Conservation (phyloP, 2,113 vertebrate species). For the Pterophyllum scalare region DNA sequence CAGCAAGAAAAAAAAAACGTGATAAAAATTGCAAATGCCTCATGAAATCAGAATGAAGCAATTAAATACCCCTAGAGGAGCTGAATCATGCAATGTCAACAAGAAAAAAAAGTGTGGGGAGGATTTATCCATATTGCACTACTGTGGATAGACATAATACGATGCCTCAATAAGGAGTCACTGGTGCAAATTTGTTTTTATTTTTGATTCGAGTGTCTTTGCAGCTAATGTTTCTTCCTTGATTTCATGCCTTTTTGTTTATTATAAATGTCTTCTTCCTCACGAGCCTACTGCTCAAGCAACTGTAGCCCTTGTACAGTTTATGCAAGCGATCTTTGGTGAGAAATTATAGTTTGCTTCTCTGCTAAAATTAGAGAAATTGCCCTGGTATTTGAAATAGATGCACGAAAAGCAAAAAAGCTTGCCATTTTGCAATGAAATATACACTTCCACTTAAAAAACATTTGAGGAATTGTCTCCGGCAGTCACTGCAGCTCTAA, state of each 20-base stretch:
- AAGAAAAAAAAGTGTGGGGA: slow-evolving; percentile 13
- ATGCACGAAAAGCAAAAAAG: slow-evolving; percentile 23
- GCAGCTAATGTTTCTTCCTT: slow-evolving; percentile 24
- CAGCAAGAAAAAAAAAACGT: neutral
- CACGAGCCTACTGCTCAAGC: neutral
- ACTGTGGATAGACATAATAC: slow-evolving; percentile 27
- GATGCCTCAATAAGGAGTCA: slow-evolving; percentile 13
- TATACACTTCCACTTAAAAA: neutral
- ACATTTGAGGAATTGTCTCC: neutral
- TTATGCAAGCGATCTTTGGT: slow-evolving; percentile 7
- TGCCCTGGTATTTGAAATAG: slow-evolving; percentile 1
- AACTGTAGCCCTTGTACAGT: slow-evolving; percentile 28
- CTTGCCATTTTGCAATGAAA: neutral
- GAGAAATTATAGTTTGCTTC: slow-evolving; percentile 26
- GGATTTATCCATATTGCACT: slow-evolving; percentile 29
- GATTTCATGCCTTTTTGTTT: slow-evolving; percentile 29
- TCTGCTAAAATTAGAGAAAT: slow-evolving; percentile 14
- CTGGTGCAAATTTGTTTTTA: slow-evolving; percentile 25
- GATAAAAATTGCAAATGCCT: slow-evolving; percentile 39
- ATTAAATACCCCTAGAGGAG: slow-evolving; percentile 55
- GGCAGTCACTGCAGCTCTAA: neutral
- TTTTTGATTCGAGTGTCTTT: slow-evolving; percentile 26
- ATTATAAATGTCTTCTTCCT: slow-evolving; percentile 26
- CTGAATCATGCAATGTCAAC: slow-evolving; percentile 53
- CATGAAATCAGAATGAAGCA: slow-evolving; percentile 52